Evolutionary conservation across 2,797 vertebrate genomes (phyloP).

Genomic region (Sebastiscus albofasciatus): DNA sequence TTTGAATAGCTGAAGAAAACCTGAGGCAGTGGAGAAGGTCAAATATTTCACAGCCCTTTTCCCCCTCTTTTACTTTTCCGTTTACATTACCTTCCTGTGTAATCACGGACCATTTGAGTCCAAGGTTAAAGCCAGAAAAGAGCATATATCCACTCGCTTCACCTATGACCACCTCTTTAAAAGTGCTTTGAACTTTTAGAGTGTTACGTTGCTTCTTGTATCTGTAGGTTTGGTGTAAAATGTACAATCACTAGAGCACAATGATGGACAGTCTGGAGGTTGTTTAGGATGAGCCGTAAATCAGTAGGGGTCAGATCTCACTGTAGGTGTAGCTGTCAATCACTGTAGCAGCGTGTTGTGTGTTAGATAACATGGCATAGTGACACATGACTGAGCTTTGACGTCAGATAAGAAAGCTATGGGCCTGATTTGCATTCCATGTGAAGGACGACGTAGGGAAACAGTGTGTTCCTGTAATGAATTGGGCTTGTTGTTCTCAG

Average conservation of each 20-base stretch:
- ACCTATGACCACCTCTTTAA: not conserved
- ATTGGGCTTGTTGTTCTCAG: not conserved
- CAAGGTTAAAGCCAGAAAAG: not conserved
- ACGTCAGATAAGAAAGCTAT: not conserved
- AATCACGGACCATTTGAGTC: not conserved
- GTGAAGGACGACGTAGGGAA: not conserved
- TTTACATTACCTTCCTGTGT: not conserved
- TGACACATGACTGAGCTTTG: not conserved
- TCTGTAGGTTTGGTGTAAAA: not conserved
- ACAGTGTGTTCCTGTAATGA: not conserved
- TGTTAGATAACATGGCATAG: not conserved
- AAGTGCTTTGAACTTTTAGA: not conserved
- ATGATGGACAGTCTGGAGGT: not conserved
- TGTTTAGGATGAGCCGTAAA: not conserved
- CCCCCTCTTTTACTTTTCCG: not conserved
- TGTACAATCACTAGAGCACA: not conserved
- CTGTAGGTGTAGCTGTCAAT: slow-evolving; percentile 8
- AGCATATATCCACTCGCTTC: not conserved
- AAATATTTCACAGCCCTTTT: not conserved
- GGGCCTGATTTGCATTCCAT: not conserved
- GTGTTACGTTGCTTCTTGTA: not conserved
- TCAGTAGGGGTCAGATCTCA: not conserved
- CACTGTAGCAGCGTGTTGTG: slow-evolving; percentile 2
- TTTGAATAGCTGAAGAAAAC: not conserved
- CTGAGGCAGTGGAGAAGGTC: not conserved